Evolutionary conservation across 2,888 invertebrate genomes (phyloP).

Genomic region (Mactromeris polynyma): DNA sequence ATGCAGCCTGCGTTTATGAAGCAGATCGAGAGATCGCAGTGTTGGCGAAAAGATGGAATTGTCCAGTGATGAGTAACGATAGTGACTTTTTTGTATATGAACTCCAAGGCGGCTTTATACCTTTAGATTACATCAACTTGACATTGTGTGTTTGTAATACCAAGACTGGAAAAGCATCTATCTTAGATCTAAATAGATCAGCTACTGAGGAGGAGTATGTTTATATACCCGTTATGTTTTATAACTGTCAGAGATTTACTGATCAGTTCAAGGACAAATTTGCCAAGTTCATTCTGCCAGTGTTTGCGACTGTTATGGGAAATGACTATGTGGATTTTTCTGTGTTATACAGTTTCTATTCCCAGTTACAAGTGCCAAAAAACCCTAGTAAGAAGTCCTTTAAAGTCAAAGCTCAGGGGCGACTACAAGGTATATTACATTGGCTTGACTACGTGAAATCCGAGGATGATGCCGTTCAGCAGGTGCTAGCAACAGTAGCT

Average conservation of each 20-base stretch:
- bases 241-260: constrained; percentile 91
- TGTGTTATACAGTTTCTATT: constrained; percentile 91
- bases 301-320: constrained; percentile 94
- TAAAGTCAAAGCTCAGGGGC: constrained; percentile 88
- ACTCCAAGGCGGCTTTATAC: constrained; percentile 91
- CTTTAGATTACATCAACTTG: constrained; percentile 88
- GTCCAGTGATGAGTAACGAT: constrained; percentile 96
- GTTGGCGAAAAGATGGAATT: constrained; percentile 92
- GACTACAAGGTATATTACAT: constrained; percentile 91
- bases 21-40: constrained; percentile 96
- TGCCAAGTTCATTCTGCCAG: constrained; percentile 91
- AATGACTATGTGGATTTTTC: constrained; percentile 93
- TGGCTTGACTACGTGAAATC: constrained; percentile 92
- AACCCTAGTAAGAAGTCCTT: constrained; percentile 78
- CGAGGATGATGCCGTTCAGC: constrained; percentile 91
- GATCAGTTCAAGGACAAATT: constrained; percentile 90
- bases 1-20: constrained; percentile 94
- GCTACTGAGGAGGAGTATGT: constrained; percentile 50
- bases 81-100: constrained; percentile 97
- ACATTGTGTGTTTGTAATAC: constrained; percentile 63
- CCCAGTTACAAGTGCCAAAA: constrained; percentile 88
- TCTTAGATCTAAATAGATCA: constrained; percentile 23
- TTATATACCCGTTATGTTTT: constrained; percentile 89
- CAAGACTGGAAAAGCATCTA: constrained; percentile 45
- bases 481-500: constrained; percentile 84